Evolutionary conservation across 2,797 vertebrate genomes (phyloP).

Genomic region (Scolopax bukidnonensis): DNA sequence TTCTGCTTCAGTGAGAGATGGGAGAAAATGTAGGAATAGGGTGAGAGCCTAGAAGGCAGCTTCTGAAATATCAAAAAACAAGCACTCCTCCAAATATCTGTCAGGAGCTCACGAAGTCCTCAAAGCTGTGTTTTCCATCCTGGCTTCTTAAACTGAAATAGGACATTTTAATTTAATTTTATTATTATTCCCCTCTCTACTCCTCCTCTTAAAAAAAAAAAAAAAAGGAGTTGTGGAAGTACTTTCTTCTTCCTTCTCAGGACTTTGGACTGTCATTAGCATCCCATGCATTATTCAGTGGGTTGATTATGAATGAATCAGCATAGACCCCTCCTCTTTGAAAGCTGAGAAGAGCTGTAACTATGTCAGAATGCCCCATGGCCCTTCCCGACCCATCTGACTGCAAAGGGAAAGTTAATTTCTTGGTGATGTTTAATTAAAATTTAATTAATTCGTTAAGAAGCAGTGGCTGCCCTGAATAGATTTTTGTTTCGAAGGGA

Average conservation of each 20-base stretch:
- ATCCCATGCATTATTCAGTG: slow-evolving; percentile 6
- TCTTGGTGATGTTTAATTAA: slow-evolving; percentile 23
- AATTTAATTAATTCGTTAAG: slow-evolving; percentile 17
- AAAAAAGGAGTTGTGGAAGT: background rate
- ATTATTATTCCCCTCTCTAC: background rate
- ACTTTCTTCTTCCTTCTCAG: background rate
- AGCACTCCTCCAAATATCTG: background rate
- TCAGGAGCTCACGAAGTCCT: background rate
- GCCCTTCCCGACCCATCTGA: slow-evolving; percentile 3
- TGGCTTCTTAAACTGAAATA: background rate
- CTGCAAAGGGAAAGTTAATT: background rate
- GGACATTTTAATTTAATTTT: background rate
- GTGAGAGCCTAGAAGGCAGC: background rate
- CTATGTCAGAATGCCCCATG: background rate
- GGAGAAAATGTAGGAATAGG: background rate
- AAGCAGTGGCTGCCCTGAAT: background rate
- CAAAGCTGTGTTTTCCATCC: background rate
- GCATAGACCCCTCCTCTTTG: background rate
- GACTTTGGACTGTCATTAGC: background rate
- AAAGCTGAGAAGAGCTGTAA: background rate
- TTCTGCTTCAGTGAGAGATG: background rate
- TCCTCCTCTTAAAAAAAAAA: background rate
- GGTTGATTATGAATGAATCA: slow-evolving; percentile 32
- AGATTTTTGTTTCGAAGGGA: slow-evolving; percentile 21
- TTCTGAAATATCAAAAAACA: background rate